Evolutionary conservation across 2,113 vertebrate species (phyloP).

Genomic region (Lepus europaeus): DNA sequence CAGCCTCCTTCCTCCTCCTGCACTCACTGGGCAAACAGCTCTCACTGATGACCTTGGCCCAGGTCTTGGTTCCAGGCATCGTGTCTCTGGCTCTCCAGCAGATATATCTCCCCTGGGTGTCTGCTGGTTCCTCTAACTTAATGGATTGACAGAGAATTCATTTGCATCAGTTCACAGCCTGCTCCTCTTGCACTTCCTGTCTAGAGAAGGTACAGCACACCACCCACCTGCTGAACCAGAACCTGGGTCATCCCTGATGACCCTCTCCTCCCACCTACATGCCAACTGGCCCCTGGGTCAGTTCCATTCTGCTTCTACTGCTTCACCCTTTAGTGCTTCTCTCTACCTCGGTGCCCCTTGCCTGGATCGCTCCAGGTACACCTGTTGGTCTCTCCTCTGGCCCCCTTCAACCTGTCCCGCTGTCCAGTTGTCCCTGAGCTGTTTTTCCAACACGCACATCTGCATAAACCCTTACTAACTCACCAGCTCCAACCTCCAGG

Average conservation of each 20-base stretch:
- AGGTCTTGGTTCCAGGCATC: background rate
- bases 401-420: background rate
- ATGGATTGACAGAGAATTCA: background rate
- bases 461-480: background rate
- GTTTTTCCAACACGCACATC: background rate
- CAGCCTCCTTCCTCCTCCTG: background rate
- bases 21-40: background rate
- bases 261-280: too few species aligned
- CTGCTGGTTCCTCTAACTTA: background rate
- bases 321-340: background rate
- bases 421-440: too few species aligned
- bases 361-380: background rate
- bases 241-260: accelerated
- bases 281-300: too few species aligned
- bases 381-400: background rate
- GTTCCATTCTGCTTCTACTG: too few species aligned
- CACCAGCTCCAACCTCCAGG: background rate
- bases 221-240: background rate
- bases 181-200: background rate
- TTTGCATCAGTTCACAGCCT: background rate
- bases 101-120: background rate
- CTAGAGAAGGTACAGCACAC: background rate
- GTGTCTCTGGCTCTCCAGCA: too few species aligned
- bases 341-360: background rate
- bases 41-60: background rate